Percentiles rank a stretch among this genome's conserved stretches.
Evolutionary conservation across 2,113 vertebrate genomes (phyloP).

Genomic region (Canis aureus): DNA sequence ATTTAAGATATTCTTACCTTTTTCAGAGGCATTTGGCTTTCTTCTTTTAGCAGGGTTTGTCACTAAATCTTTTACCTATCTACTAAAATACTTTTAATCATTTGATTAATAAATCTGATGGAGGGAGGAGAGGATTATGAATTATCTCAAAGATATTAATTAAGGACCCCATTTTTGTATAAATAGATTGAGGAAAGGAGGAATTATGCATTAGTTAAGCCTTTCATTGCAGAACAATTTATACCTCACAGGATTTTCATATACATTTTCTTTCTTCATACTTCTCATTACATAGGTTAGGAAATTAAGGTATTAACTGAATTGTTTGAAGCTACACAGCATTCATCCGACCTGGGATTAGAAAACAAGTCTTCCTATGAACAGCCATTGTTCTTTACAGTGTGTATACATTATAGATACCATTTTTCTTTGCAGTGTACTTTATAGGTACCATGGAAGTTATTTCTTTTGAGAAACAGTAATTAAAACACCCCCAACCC

Average conservation of each 20-base stretch:
- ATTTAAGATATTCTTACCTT: neutral
- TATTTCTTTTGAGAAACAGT: neutral
- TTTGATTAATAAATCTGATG: conserved; percentile 20
- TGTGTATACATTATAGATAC: neutral
- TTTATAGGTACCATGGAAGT: neutral
- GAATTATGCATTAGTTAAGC: neutral
- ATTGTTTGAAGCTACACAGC: neutral
- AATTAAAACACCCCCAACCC: neutral
- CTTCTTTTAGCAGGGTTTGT: neutral
- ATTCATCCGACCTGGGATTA: neutral
- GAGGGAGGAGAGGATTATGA: neutral
- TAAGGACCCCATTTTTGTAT: neutral
- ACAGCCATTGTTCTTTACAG: neutral
- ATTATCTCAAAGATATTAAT: neutral
- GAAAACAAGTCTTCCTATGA: neutral
- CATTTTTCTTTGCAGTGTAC: neutral
- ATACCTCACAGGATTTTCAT: neutral
- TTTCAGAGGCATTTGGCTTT: conserved; percentile 60
- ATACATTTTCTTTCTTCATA: neutral
- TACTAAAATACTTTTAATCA: neutral
- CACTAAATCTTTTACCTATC: neutral
- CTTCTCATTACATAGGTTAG: neutral
- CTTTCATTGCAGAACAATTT: conserved; percentile 34
- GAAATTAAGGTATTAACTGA: conserved; percentile 23
- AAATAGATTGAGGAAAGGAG: neutral